A percentile compares a stretch with the other conserved stretches of the same genome.
These are phyloP conservation scores for Eurystomus glaucurus DNA, from an alignment of 2,797 vertebrate genomes.

Conservation along the genomic window DNA sequence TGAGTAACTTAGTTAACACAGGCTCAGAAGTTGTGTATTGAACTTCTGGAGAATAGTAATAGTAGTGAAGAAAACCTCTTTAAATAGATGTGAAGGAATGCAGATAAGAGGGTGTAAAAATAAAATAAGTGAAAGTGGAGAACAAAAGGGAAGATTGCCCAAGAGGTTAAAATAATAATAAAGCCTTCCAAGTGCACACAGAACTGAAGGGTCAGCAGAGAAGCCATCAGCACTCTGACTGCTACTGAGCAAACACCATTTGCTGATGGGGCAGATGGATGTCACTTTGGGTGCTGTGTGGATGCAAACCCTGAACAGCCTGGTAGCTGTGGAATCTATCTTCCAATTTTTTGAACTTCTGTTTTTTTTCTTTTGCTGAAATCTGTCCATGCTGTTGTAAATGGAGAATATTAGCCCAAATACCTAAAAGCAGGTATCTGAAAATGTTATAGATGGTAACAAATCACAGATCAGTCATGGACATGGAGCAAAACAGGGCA, in stretches of 20 bases:
- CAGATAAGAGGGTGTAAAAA: conserved; percentile 52
- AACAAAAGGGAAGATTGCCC: conserved; percentile 53
- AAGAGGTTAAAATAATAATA: conserved; percentile 26
- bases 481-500: background rate
- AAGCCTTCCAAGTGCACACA: background rate
- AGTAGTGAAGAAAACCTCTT: conserved; percentile 64
- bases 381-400: background rate
- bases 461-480: background rate
- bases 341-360: background rate
- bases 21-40: conserved; percentile 31
- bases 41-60: background rate
- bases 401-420: background rate
- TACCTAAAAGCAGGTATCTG: background rate
- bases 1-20: conserved; percentile 61
- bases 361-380: background rate
- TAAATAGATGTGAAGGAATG: conserved; percentile 41
- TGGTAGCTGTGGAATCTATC: background rate
- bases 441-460: background rate
- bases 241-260: background rate
- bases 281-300: background rate
- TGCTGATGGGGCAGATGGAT: background rate
- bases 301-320: background rate
- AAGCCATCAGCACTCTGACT: background rate
- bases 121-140: conserved; percentile 48
- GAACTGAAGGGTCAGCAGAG: background rate